Evolutionary conservation across 2,113 vertebrate species (phyloP), one percentile per base, ranked within the genome.

Genomic region (Centropristis striata): DNA sequence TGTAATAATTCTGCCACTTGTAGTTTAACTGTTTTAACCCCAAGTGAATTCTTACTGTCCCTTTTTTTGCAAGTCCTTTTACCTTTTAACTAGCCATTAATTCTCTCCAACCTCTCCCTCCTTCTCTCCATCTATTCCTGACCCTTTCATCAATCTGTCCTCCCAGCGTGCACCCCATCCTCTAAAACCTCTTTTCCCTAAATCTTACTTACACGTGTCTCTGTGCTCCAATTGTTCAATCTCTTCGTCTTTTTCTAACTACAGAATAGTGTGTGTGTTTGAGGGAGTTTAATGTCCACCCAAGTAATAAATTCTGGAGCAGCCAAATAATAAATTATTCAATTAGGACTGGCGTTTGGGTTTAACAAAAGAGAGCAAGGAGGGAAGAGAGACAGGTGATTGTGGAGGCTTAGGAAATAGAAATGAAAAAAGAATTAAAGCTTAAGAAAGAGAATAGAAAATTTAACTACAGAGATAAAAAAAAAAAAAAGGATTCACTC

Each of bases 241-340:
- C 59, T 61, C 21, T 81, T 44, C 65, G 16, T 76, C 44, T 71
- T 75, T 47, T 39, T 71, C 42, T 49, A 5, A 12, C 14, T 49
- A 41, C 36, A 55, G 50, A 39, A 11, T 7, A 4, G 54, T 16
- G 41, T 69, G 39, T 60, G 53, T 61, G 32, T 75, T 32, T 66
- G 23, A 74, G 59, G 23, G 27, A 60, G 72, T 70, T 83, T 70
- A 76, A 85, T 68, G 74, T 72, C 58, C 66, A 55, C 59, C 69
- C 50, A 59, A 75, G 78, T 89, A 58, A 88, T 78, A 70, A 74
- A 83, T 78, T 84, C 78, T 84, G 71, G 2, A 76, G 60, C 66
- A 73, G 63, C 61, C 69, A 54, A 39, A 75, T 75, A 83, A 81
- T 91, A 85, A 81, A 88, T 86, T 81, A 85, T 86, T 90, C 69